Conservation (phyloP, 2,888 invertebrate genomes). For the Palloptera scutellata region DNA sequence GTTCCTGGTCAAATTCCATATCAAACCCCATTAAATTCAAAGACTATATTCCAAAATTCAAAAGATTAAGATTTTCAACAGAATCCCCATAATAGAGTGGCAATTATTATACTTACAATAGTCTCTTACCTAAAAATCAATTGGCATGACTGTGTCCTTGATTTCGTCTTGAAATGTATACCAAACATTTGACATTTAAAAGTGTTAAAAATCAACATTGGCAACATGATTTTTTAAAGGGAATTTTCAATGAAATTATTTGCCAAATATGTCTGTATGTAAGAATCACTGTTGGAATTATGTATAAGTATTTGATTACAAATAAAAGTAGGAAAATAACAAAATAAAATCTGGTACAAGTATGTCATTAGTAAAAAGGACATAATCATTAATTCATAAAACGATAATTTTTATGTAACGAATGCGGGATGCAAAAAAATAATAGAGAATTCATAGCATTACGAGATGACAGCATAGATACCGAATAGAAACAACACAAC, state of each 20-base stretch:
- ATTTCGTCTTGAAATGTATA: too few relatives aligned
- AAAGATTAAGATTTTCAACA: too few relatives aligned
- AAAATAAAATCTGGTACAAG: not conserved
- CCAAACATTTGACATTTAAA: too few relatives aligned
- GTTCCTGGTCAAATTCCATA: too few relatives aligned
- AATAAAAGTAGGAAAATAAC: not conserved
- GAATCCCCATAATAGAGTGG: too few relatives aligned
- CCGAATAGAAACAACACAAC: not conserved
- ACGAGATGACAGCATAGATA: not conserved
- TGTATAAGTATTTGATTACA: too few relatives aligned
- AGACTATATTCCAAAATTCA: too few relatives aligned
- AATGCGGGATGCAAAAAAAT: too few relatives aligned
- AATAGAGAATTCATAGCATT: not conserved
- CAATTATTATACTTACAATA: too few relatives aligned
- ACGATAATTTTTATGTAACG: constrained; percentile 12
- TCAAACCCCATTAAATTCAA: too few relatives aligned
- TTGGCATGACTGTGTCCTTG: too few relatives aligned
- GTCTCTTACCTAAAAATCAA: too few relatives aligned
- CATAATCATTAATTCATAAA: constrained; percentile 33
- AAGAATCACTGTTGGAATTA: not conserved
- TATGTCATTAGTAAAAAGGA: constrained; percentile 1
- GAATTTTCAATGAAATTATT: not conserved
- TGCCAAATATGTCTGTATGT: not conserved
- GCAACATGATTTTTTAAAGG: constrained; percentile 24
- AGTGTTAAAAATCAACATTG: not conserved